Evolutionary conservation across 1,140 invertebrate species (phyloP), one percentile per base, ranked within the genome.

Genomic region (Fragariocoptes setiger): DNA sequence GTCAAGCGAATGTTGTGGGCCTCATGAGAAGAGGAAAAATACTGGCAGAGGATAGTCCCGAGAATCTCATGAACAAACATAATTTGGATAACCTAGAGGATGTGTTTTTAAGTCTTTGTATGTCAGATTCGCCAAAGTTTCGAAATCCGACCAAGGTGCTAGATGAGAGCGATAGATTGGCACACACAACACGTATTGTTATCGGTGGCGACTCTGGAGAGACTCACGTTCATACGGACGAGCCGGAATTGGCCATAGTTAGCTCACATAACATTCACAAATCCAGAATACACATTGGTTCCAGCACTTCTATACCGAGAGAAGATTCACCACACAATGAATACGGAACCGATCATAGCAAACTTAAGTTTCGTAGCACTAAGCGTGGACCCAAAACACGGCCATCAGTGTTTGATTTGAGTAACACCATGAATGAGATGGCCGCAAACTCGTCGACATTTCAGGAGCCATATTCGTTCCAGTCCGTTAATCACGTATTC

Each of bases 21-120:
- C 60, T 94, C 19, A 90, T 94, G 82, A 65, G 85, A 47, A 77
- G 72, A 50, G 83, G 85, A 13, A 65, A 75, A 36, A 61, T 92
- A 25, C 57, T 92, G 48, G 83, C 83, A 0, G 83, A 94, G 60
- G 75, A 85, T 53, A 75, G 78, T 2, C 85, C 85, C 1, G 69
- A 74, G 22, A 69, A 71, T 19, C 63, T 90, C 0, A 64, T 92
- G 19, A 62, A 69, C 4, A 71, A 74, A 60, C 82, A 83, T 56
- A 68, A 68, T 48, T 77, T 75, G 52, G 64, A 72, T 45, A 76
- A 73, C 17, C 58, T 92, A 4, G 83, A 92, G 59, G 79, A 85
- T 48, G 80, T 90, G 1, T 94, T 94, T 59, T 63, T 94, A 12
- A 82, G 85, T 57, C 61, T 92, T 0, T 88, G 80, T 25, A 69